Evolutionary conservation across 1,140 invertebrate genomes (phyloP), one percentile per base, ranked within the genome.

Genomic region (Onthophagus taurus): DNA sequence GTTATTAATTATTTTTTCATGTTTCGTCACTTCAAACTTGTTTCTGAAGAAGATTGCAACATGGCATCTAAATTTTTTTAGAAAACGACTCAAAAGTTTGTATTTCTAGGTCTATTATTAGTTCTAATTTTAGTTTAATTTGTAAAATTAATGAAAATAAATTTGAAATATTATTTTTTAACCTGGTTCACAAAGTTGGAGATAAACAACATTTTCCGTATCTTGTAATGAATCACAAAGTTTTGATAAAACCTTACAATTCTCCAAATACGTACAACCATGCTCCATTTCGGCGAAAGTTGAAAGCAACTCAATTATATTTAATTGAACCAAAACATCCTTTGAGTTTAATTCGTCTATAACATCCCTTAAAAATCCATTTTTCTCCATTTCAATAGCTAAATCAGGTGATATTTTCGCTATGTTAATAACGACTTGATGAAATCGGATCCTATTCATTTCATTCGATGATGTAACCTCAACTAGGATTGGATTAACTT

Each of bases 251-350:
- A 82, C 69, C 3, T 74, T 74, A 42, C 77, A 70, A 21, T 76
- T 59, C 23, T 86, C 77, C 43, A 90, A 68, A 60, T 76, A 89
- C 33, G 70, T 62, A 1, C 85, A 70, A 1, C 86, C 85, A 55
- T 87, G 75, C 35, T 79, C 67, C 24, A 66, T 72, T 19, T 74
- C 49, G 6, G 77, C 79, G 23, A 92, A 65, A 33, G 76, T 72
- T 7, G 79, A 78, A 8, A 90, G 52, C n/a, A 84, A 59, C 64
- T 89, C 82, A 31, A 91, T 58, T 29, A 82, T 75, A 59, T 86
- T 89, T 33, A 89, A 63, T 57, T 85, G 78, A 11, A 86, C 62
- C 21, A 91, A 61, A 31, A 89, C 66, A 67, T 92, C 88, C 48
- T 80, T 73, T 35, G 70, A 75, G 24, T 81, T 66, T 5, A 88